Evolutionary conservation across 2,888 invertebrate genomes (phyloP).

Genomic region (Plebejus melissa): DNA sequence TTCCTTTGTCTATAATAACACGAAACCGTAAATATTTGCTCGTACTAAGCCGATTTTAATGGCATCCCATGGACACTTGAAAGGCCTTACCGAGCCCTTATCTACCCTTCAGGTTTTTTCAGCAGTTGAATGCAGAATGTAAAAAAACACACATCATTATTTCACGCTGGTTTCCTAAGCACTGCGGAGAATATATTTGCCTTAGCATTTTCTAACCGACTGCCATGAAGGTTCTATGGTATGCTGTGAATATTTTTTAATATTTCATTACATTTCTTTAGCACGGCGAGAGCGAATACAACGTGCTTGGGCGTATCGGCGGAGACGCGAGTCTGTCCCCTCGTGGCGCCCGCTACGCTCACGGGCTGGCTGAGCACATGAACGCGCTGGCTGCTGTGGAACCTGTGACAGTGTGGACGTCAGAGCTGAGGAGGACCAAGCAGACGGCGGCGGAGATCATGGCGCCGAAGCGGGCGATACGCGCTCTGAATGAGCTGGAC

Average conservation of each 20-base stretch:
- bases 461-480: slow-evolving; percentile 90
- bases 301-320: slow-evolving; percentile 93
- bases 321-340: slow-evolving; percentile 92
- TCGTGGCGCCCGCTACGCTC: slow-evolving; percentile 88
- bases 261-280: slow-evolving; percentile 51
- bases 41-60: neutral
- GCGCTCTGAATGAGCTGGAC: slow-evolving; percentile 94
- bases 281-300: slow-evolving; percentile 97
- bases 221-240: neutral
- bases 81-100: no score
- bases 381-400: slow-evolving; percentile 79
- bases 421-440: slow-evolving; percentile 91
- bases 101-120: no score
- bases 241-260: neutral
- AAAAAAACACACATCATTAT: no score
- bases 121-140: no score
- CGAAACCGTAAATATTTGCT: neutral
- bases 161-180: no score
- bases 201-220: neutral
- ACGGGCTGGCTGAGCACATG: slow-evolving; percentile 85
- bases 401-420: slow-evolving; percentile 92
- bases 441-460: slow-evolving; percentile 90
- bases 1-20: no score
- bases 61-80: neutral
- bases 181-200: no score